phyloP scores from a whole-genome alignment of 53 echinoderm and acorn worm species.

The Mesocentrotus franciscanus region DNA sequence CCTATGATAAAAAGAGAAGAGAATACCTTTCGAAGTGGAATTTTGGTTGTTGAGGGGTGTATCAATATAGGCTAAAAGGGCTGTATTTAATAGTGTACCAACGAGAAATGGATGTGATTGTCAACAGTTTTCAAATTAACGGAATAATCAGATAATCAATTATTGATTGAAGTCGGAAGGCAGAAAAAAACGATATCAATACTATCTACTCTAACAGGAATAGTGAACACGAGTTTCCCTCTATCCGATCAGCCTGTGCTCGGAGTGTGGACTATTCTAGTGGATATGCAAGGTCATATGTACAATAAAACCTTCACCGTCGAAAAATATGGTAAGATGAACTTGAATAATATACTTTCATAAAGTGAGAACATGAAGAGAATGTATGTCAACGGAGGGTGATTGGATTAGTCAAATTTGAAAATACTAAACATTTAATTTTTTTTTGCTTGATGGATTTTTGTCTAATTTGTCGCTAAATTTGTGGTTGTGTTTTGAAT shows the following conservation, averaged over 20 bases:
- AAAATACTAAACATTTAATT: too few relatives aligned
- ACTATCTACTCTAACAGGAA: slow-evolving; percentile 66
- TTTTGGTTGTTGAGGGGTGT: too few relatives aligned
- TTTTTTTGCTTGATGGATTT: too few relatives aligned
- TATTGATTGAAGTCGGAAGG: background rate
- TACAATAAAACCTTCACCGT: slow-evolving; percentile 93
- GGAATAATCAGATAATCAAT: too few relatives aligned
- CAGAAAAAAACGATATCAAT: background rate
- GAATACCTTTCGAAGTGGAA: too few relatives aligned
- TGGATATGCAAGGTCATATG: slow-evolving; percentile 74
- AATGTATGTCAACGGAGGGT: background rate
- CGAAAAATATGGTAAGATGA: slow-evolving; percentile 92
- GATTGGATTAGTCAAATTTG: too few relatives aligned
- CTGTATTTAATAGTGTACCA: too few relatives aligned
- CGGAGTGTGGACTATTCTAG: slow-evolving; percentile 94
- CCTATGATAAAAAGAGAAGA: too few relatives aligned
- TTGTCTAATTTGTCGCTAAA: background rate
- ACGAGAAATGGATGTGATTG: too few relatives aligned
- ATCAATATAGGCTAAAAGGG: too few relatives aligned
- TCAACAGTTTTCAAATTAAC: too few relatives aligned
- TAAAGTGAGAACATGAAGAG: background rate
- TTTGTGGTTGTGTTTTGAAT: background rate
- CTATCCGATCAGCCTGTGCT: slow-evolving; percentile 96
- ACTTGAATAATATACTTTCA: too few relatives aligned
- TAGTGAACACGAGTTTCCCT: slow-evolving; percentile 90